Evolutionary conservation across 2,797 vertebrate species (phyloP), one percentile per base, ranked within the genome.

Genomic region (Xenops minutus): DNA sequence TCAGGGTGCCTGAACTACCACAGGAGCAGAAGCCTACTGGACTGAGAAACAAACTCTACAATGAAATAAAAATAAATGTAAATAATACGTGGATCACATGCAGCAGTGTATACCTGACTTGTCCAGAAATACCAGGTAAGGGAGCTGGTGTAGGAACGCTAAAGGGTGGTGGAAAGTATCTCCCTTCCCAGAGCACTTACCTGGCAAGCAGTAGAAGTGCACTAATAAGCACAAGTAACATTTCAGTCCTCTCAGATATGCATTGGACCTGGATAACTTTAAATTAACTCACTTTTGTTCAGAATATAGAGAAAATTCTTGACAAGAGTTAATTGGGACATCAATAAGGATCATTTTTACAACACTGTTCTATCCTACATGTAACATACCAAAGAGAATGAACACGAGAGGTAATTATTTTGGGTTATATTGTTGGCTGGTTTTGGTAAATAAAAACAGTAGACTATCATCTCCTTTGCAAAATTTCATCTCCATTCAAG

Each of bases 211-310:
- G 10, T 2, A 34, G 36, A 58, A 58, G 0, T 4, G 10, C 24
- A 8, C 27, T 7, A 63, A 21, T 16, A 55, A 77, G 56, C 0
- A 4, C 10, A 20, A 49, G 6, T 8, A 26, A 39, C 0, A 0
- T 7, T 68, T 78, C 7, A 22, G 4, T 59, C 8, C 1, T n/a
- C 71, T 75, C 69, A 72, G 52, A 80, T 75, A 67, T 15, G 15
- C 52, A 29, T 0, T 49, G 72, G 75, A 63, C 4, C 18, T 27
- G 3, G 3, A 0, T 8, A 78, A 43, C 19, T 34, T 41, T 3
- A 46, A 55, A 68, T 12, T n/a, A 78, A 55, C 34, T 48, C 13
- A 52, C 23, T 71, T 73, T n/a, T 77, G n/a, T 49, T 76, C n/a
- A 81, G 17, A 83, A 43, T 18, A 29, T 0, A 74, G 20, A 75